Evolutionary conservation across 2,113 vertebrate genomes (phyloP), one percentile per base, ranked within the genome.

Genomic region (Mohoua ochrocephala): DNA sequence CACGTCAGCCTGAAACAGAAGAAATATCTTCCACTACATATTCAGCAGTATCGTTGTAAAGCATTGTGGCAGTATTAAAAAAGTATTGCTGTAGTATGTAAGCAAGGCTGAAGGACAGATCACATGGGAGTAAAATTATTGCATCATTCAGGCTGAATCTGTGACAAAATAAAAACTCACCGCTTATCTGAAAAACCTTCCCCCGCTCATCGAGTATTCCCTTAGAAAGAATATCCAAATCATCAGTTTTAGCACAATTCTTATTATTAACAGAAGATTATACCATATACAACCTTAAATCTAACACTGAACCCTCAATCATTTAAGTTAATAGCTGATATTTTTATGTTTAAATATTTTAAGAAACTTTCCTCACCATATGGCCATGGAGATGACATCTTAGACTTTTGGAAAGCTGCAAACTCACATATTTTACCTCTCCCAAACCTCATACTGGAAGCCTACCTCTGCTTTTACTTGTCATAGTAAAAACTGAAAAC

Each of bases 1-100:
- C 39, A 99, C 98, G 54, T 99, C 99, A 84, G 98, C 97, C 99
- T 99, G 61, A 18, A 74, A 64, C 0, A 89, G 64, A 94, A 83
- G 74, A 91, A 45, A 9, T 10, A 73, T 4, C 69, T 76, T 42
- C 41, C 41, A 33, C 45, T 41, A 76, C 3, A 7, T 10, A 88
- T 20, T 63, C 37, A 59, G 67, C 42, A 52, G 7, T 47, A 73
- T 47, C 4, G 4, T 28, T 56, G 33, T 18, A 61, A 84, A 71
- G n/a, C 15, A 16, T 7, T 47, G 31, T 17, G 50, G 33, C 8
- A 49, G 7, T 11, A 83, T 5, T 2, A 4, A 68, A 57, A n/a
- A 49, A 69, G 15, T 33, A 35, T 3, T 47, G 20, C 7, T 52
- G 47, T 10, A 39, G 22, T 13, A 78, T 1, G 8, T 10, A 65